Percentiles rank a stretch among this genome's conserved stretches.
Conservation (phyloP, 2,113 vertebrate genomes). For the Candoia aspera region DNA sequence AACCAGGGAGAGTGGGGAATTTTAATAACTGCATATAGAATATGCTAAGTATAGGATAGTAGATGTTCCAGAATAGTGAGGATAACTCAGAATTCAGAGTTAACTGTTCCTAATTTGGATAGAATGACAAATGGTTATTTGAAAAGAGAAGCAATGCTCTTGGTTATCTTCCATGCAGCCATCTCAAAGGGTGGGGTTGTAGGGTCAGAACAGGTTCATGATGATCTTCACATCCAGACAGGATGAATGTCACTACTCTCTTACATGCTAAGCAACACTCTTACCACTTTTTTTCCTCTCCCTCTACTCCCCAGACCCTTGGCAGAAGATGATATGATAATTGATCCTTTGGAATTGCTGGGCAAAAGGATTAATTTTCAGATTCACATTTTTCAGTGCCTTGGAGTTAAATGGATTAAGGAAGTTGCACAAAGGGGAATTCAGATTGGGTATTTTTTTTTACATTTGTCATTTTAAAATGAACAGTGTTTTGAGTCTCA, state of each 20-base stretch:
- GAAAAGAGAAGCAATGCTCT: not conserved
- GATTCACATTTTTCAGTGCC: slow-evolving; percentile 79
- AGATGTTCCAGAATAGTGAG: not conserved
- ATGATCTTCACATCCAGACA: not conserved
- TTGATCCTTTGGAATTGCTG: slow-evolving; percentile 83
- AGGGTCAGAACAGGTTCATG: not conserved
- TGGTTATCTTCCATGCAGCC: not conserved
- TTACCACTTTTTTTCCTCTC: not conserved
- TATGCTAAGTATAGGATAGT: not conserved
- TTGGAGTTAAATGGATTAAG: slow-evolving; percentile 84
- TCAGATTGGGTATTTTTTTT: slow-evolving; percentile 77
- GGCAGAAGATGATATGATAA: slow-evolving; percentile 82
- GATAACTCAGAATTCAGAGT: not conserved
- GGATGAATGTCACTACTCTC: too few relatives aligned
- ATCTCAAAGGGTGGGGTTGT: not conserved
- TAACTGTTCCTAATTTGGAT: not conserved
- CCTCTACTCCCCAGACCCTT: slow-evolving; percentile 62
- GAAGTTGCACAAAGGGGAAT: slow-evolving; percentile 77
- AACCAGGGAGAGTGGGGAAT: not conserved
- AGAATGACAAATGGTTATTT: not conserved
- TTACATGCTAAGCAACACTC: not conserved
- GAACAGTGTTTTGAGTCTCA: not conserved
- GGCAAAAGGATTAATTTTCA: slow-evolving; percentile 83
- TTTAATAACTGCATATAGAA: not conserved
- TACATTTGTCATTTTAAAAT: not conserved